Conservation (phyloP, 92 coral and sea anemone genomes). For the Pocillopora grandis region DNA sequence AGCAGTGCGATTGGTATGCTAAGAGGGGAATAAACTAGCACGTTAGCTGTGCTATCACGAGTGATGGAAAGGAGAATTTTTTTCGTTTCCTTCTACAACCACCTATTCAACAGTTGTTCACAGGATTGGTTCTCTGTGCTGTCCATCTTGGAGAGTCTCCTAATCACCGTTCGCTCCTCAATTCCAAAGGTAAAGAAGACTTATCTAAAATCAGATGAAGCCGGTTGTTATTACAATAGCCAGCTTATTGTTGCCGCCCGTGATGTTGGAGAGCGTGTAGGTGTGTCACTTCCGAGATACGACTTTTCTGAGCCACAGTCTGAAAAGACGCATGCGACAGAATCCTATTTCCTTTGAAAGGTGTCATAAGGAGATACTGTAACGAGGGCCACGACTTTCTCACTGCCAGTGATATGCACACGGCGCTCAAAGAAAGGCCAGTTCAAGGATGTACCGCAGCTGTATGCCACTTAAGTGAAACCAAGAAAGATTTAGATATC, state of each 20-base stretch:
- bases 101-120: conserved; percentile 37
- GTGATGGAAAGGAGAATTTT: conserved; percentile 25
- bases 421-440: conserved; percentile 49
- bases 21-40: conserved; percentile 74
- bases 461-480: conserved; percentile 23
- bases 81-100: conserved; percentile 51
- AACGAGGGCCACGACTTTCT: conserved; percentile 59
- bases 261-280: conserved; percentile 41
- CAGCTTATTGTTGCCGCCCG: conserved; percentile 45
- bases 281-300: conserved; percentile 34
- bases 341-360: conserved; percentile 62
- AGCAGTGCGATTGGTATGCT: conserved; percentile 65
- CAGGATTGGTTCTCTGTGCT: conserved; percentile 50
- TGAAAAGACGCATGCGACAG: conserved; percentile 67
- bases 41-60: conserved; percentile 60
- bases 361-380: conserved; percentile 48
- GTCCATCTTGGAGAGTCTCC: conserved; percentile 19
- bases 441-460: conserved; percentile 51
- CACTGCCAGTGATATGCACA: conserved; percentile 48
- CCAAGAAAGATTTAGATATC: conserved; percentile 33
- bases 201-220: conserved; percentile 13
- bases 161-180: not conserved
- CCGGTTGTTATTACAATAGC: conserved; percentile 55
- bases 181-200: not conserved
- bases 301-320: conserved; percentile 63